Evolutionary conservation across 2,888 invertebrate genomes (phyloP).

Genomic region (Drosophila ustulata): DNA sequence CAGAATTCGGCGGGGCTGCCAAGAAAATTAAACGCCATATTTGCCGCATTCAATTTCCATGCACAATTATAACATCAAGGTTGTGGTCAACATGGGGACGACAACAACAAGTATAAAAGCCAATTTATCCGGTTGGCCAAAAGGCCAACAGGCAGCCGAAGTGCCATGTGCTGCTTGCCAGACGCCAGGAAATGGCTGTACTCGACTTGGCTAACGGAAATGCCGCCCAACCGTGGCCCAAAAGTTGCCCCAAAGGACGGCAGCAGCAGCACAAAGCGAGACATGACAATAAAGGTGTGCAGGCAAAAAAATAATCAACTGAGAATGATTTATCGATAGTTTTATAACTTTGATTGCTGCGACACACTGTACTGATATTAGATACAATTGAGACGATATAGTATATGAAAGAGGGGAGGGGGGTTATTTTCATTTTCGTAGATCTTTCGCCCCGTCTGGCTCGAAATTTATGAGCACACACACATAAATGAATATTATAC

Average conservation of each 20-base stretch:
- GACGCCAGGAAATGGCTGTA: slow-evolving; percentile 31
- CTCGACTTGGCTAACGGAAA: slow-evolving; percentile 43
- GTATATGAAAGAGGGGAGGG: neutral
- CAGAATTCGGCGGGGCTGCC: slow-evolving; percentile 12
- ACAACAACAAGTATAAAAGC: slow-evolving; percentile 18
- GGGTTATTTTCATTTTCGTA: slow-evolving; percentile 29
- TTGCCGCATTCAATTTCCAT: slow-evolving; percentile 52
- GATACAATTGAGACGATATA: slow-evolving; percentile 16
- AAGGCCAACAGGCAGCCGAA: slow-evolving; percentile 27
- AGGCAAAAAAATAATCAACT: slow-evolving; percentile 4
- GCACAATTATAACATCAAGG: slow-evolving; percentile 38
- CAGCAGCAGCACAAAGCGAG: slow-evolving; percentile 4
- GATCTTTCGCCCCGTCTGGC: slow-evolving; percentile 36
- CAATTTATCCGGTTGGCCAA: slow-evolving; percentile 23
- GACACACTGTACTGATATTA: slow-evolving; percentile 53
- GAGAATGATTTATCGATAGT: slow-evolving; percentile 8
- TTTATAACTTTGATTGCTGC: slow-evolving; percentile 27
- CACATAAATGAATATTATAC: slow-evolving; percentile 1
- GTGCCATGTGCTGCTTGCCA: slow-evolving; percentile 17
- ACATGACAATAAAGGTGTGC: neutral
- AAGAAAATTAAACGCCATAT: slow-evolving; percentile 37
- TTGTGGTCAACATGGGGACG: slow-evolving; percentile 41
- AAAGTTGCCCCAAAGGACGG: neutral
- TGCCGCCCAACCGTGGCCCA: slow-evolving; percentile 18
- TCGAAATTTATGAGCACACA: slow-evolving; percentile 62